Evolutionary conservation across 2,797 vertebrate genomes (phyloP), one percentile per base, ranked within the genome.

Genomic region (Pseudochirops cupreus): DNA sequence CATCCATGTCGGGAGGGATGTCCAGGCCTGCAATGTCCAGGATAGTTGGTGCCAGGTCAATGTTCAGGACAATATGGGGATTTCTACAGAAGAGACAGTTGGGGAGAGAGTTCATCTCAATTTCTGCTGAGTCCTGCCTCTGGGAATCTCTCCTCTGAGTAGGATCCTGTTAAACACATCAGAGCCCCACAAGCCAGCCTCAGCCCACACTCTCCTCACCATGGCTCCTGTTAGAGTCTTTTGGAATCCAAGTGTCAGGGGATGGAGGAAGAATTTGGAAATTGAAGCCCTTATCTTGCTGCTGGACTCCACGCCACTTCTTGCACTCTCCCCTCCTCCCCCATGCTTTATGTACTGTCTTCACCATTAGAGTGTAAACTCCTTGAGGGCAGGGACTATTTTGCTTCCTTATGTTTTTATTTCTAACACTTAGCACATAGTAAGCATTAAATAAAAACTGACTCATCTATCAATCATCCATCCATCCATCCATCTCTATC

Each of bases 31-130:
- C 99, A 87, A 99, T 99, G 98, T 99, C 99, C 98, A 99, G 98
- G 98, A 99, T 99, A 97, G 99, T 99, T 56, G 99, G 99, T 46
- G 99, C 99, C 4, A 99, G 99, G 97, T 99, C 99, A 24, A 99
- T 99, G 98, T 99, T 99, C 97, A 99, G 98, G 62, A 99, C 99
- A 14, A 99, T 99, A 98, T 99, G 99, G 92, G 99, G 99, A 98
- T 99, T 99, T 97, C 99, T 99, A 97, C 57, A 97, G 97, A 56
- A 94, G 91, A 74, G 0, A 59, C 52, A 39, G 87, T 12, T 1
- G 33, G 95, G 50, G 55, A 59, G 28, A 55, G 53, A n/a, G 53
- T 31, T 91, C 52, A 33, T 91, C 55, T 95, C 0, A 0, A 46
- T 58, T 39, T 90, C 50, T 0, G 16, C 14, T 33, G 10, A 2